Evolutionary conservation across 2,888 invertebrate species (phyloP).

Genomic region (Drosophila setosimentum): DNA sequence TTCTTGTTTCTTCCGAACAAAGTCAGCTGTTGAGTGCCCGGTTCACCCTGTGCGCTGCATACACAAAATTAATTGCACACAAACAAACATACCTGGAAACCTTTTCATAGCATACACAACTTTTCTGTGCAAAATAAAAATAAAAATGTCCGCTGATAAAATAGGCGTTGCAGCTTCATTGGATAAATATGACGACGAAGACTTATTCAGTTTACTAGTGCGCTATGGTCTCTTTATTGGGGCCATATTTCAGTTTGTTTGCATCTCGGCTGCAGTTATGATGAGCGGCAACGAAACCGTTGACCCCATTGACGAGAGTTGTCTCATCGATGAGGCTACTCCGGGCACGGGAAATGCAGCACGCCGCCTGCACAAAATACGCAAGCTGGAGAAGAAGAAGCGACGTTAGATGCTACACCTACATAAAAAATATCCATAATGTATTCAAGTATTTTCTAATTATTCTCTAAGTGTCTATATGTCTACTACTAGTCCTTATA

Average conservation of each 20-base stretch:
- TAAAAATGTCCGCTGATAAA: conserved; percentile 57
- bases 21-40: conserved; percentile 27
- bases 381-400: conserved; percentile 83
- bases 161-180: conserved; percentile 59
- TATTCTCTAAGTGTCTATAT: conserved; percentile 21
- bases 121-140: neutral
- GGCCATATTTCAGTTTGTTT: conserved; percentile 94
- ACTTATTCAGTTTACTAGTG: conserved; percentile 90
- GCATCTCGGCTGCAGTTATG: conserved; percentile 92
- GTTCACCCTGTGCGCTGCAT: conserved; percentile 33
- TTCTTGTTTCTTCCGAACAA: conserved; percentile 12
- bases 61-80: conserved; percentile 20
- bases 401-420: conserved; percentile 70
- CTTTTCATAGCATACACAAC: neutral
- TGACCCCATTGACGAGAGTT: conserved; percentile 50
- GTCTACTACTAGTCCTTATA: conserved; percentile 27
- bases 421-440: neutral
- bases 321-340: conserved; percentile 32
- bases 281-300: conserved; percentile 86
- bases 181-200: conserved; percentile 86
- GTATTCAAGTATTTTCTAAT: conserved; percentile 25
- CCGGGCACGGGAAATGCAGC: conserved; percentile 49
- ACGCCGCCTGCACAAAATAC: conserved; percentile 82
- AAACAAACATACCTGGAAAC: neutral
- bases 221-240: conserved; percentile 93